phyloP scores from a whole-genome alignment of 2,888 invertebrate species.

The Netelia inedita region DNA sequence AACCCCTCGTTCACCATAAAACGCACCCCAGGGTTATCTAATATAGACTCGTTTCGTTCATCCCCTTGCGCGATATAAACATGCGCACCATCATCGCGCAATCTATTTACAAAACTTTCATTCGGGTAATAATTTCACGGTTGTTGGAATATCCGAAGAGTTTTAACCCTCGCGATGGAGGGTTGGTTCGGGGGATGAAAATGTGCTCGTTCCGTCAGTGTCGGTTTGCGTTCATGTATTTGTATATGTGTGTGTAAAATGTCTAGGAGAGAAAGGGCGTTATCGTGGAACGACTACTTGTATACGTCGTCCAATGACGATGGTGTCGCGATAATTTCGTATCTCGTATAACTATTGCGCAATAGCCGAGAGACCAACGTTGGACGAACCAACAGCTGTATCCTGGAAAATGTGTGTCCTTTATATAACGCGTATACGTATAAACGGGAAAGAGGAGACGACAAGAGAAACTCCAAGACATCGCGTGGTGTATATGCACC shows the following conservation, averaged over 20 bases:
- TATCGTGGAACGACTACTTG: conserved; percentile 55
- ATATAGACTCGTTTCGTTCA: neutral
- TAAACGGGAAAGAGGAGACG: conserved; percentile 11
- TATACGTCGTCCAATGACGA: conserved; percentile 59
- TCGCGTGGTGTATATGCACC: conserved; percentile 15
- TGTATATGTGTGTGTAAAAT: neutral
- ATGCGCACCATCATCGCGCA: neutral
- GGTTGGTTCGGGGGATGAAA: neutral
- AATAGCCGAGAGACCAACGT: conserved; percentile 12
- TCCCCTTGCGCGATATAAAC: neutral
- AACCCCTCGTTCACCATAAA: neutral
- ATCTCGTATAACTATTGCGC: conserved; percentile 62
- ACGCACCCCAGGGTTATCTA: neutral
- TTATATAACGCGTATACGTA: neutral
- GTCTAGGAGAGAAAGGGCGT: conserved; percentile 12
- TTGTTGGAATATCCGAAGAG: neutral
- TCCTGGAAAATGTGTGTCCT: conserved; percentile 28
- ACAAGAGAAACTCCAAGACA: conserved; percentile 54
- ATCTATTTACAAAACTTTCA: neutral
- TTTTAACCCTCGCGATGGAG: neutral
- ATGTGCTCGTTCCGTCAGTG: neutral
- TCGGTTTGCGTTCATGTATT: neutral
- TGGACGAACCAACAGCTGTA: neutral
- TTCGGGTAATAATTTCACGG: neutral
- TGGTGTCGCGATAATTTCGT: conserved; percentile 66